Evolutionary conservation across 2,113 vertebrate species (phyloP), one percentile per base, ranked within the genome.

Genomic region (Menidia beryllina): DNA sequence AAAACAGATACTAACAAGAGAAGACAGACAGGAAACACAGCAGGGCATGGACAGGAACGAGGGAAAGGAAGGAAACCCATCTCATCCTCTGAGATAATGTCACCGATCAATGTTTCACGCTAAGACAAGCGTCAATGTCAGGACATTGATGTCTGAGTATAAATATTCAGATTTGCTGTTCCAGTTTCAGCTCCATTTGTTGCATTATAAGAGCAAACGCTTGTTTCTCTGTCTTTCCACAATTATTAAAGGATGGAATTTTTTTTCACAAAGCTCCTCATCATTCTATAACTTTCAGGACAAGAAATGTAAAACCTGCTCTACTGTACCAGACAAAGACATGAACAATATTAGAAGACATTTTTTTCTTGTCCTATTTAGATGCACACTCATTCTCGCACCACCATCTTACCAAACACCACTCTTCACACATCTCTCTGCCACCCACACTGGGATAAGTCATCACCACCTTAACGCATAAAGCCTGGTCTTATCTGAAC

Each of bases 391-490:
- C 41, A 75, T 53, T 30, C 63, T 69, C 49, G 79, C 75, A 69
- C 77, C 64, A 75, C 66, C 60, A 30, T 72, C 54, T 69, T 83
- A 70, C 79, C 76, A 75, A 78, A 72, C 38, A 67, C 51, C 54
- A 59, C 47, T 75, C 58, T 57, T 79, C 60, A 64, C 52, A 1
- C 60, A 75, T 68, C 64, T 79, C 54, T 73, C 54, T 43, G 45
- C 80, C 85, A 68, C 79, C 83, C 82, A 88, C 81, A 62, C 56
- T 12, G 25, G 65, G 74, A 77, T 75, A 85, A 86, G 48, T 85
- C 74, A 84, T 85, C 65, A 47, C 59, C 58, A 77, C 68, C 72
- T 79, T 64, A 58, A 24, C 9, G 30, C 3, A n/a, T 50, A 76
- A 85, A 83, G 39, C 79, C 63, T 36, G 48, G 78, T 82, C 60